Evolutionary conservation across 2,888 invertebrate genomes (phyloP).

Genomic region (Thymelicus acteon): DNA sequence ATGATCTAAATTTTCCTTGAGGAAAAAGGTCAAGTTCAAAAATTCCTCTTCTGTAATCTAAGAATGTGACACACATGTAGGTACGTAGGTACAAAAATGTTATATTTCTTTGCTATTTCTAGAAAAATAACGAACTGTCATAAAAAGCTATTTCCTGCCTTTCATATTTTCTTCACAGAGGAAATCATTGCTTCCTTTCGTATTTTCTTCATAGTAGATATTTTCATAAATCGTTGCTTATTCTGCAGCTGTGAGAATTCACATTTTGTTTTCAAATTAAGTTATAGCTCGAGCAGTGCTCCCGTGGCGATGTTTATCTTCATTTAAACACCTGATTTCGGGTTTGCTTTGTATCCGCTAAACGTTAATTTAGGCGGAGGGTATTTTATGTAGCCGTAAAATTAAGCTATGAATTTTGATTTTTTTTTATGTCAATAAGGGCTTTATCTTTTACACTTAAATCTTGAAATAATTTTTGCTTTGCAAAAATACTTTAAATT

Average conservation of each 20-base stretch:
- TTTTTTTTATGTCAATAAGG: too few relatives aligned
- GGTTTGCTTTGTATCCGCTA: constrained; percentile 29
- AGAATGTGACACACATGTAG: too few relatives aligned
- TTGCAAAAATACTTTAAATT: too few relatives aligned
- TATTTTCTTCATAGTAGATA: constrained; percentile 9
- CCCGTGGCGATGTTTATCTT: constrained; percentile 34
- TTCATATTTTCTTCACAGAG: background rate
- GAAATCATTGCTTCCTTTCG: background rate
- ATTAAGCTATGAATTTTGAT: background rate
- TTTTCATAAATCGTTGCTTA: constrained; percentile 32
- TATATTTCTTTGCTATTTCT: too few relatives aligned
- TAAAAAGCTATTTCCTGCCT: background rate
- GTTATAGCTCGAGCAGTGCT: constrained; percentile 28
- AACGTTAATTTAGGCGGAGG: constrained; percentile 26
- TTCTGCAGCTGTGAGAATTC: constrained; percentile 25
- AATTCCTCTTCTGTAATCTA: too few relatives aligned
- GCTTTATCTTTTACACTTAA: too few relatives aligned
- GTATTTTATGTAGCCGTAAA: constrained; percentile 20
- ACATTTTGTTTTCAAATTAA: constrained; percentile 35
- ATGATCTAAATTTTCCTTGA: too few relatives aligned
- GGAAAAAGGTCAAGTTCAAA: too few relatives aligned
- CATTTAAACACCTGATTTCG: constrained; percentile 37
- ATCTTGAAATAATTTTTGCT: too few relatives aligned
- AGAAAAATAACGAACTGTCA: too few relatives aligned
- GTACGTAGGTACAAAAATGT: too few relatives aligned